phyloP scores from a whole-genome alignment of 2,888 invertebrate species.

The Acanthopleura granulata region DNA sequence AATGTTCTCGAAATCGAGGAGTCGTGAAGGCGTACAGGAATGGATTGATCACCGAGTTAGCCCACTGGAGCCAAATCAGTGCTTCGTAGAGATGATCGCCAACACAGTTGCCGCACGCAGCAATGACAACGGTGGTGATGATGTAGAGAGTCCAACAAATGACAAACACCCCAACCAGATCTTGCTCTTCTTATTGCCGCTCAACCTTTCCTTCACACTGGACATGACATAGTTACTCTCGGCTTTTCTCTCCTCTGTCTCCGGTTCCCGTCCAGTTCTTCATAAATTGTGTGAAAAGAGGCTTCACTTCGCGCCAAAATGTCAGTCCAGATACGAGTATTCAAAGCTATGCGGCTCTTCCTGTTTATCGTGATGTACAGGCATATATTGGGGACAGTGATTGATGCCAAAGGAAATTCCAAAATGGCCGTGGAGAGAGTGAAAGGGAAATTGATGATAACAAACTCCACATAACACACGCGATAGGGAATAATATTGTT shows the following conservation, averaged over 20 bases:
- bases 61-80: slow-evolving; percentile 15
- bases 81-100: slow-evolving; percentile 8
- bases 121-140: not conserved
- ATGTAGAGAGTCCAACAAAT: slow-evolving; percentile 4
- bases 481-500: not conserved
- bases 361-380: not conserved
- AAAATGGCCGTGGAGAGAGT: not conserved
- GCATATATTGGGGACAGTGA: not conserved
- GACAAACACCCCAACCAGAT: not conserved
- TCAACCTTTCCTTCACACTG: not conserved
- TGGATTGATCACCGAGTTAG: slow-evolving; percentile 3
- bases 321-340: not conserved
- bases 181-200: not conserved
- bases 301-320: not conserved
- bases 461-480: not conserved
- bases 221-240: not conserved
- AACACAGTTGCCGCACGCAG: not conserved
- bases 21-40: slow-evolving; percentile 6
- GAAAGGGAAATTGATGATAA: not conserved
- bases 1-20: not conserved
- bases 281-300: slow-evolving; percentile 6
- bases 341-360: not conserved
- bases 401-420: not conserved
- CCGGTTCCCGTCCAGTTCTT: not conserved
- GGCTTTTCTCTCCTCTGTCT: not conserved